Evolutionary conservation across 92 coral and sea anemone genomes (phyloP).

Genomic region (Diadumene lineata): DNA sequence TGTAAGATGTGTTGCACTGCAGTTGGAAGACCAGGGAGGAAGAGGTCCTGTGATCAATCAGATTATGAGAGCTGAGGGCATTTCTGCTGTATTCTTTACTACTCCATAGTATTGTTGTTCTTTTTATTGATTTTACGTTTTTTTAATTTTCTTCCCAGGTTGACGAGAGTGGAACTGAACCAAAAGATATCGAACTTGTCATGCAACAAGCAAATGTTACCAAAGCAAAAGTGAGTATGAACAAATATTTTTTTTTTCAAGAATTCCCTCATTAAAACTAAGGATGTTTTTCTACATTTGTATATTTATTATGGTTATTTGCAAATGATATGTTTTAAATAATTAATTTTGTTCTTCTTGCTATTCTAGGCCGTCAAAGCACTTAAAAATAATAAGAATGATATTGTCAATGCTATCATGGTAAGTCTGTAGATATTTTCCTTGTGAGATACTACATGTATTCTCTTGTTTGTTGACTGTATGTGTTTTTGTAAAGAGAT

Average conservation of each 20-base stretch:
- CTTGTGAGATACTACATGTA: no score
- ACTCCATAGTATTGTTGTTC: background rate
- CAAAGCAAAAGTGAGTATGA: conserved; percentile 69
- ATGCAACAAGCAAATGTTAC: conserved; percentile 98
- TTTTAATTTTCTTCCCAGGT: conserved; percentile 47
- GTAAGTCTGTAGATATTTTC: no score
- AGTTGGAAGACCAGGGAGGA: conserved; percentile 64
- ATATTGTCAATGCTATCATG: conserved; percentile 99
- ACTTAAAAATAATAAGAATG: conserved; percentile 77
- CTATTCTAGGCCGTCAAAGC: conserved; percentile 80
- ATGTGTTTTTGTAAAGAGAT: no score
- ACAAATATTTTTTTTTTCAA: no score
- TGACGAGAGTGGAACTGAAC: conserved; percentile 86
- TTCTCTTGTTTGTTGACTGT: no score
- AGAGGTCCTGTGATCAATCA: conserved; percentile 83
- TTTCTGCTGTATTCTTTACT: background rate
- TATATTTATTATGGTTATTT: no score
- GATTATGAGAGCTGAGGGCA: conserved; percentile 99
- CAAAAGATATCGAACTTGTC: conserved; percentile 92
- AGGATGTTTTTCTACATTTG: background rate
- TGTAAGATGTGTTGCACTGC: conserved; percentile 40
- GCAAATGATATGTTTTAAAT: background rate
- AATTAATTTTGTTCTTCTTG: background rate
- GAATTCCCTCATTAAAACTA: no score
- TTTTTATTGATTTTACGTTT: background rate